Evolutionary conservation across 2,797 vertebrate genomes (phyloP).

Genomic region (Smutsia temminckii): DNA sequence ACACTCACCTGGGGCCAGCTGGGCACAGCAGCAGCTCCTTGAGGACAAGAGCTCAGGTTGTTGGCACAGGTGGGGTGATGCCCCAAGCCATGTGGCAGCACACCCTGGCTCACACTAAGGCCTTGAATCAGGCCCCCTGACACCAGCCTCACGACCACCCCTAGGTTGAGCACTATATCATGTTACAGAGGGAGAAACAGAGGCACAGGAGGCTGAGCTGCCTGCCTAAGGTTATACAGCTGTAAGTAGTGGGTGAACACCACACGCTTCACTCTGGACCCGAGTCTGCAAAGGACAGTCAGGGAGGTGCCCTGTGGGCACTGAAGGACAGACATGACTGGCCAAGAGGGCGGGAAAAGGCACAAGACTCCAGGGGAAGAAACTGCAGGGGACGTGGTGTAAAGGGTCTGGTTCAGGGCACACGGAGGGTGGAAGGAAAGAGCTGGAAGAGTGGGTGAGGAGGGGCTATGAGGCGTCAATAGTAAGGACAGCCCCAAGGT

Average conservation of each 20-base stretch:
- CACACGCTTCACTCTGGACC: neutral
- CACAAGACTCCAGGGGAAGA: neutral
- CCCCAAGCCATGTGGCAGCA: neutral
- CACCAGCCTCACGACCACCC: neutral
- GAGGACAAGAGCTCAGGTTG: neutral
- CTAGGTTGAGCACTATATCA: neutral
- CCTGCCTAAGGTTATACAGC: neutral
- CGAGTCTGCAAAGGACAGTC: neutral
- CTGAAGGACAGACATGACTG: neutral
- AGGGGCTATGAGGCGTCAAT: fast-evolving
- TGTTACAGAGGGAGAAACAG: neutral
- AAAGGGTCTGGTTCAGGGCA: neutral
- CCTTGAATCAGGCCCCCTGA: neutral
- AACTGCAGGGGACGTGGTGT: neutral
- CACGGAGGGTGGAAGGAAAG: neutral
- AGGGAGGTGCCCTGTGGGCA: neutral
- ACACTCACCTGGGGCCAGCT: neutral
- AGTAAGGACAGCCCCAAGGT: too few species aligned
- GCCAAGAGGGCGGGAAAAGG: neutral
- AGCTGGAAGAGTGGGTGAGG: neutral
- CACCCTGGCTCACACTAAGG: neutral
- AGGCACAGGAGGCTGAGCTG: neutral
- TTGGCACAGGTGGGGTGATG: neutral
- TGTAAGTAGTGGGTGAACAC: neutral
- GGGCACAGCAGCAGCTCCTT: neutral